These are phyloP conservation scores for Germaria angustata DNA, from an alignment of 2,888 invertebrate species.

Conservation along the genomic window DNA sequence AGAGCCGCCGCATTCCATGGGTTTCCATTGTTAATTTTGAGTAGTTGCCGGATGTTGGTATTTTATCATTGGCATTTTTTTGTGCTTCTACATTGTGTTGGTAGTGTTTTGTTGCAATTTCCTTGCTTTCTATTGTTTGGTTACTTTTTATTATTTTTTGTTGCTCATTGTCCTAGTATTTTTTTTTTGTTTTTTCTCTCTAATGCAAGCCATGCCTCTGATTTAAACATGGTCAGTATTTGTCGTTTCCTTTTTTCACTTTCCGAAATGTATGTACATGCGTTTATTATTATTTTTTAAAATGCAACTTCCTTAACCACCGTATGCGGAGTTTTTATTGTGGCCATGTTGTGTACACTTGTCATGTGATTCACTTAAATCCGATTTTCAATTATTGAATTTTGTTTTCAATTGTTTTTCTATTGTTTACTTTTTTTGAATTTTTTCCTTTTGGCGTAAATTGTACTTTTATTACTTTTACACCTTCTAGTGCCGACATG, in stretches of 20 bases:
- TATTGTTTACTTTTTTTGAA: neutral
- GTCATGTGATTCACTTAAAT: constrained; percentile 71
- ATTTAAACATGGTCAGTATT: constrained; percentile 50
- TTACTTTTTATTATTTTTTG: constrained; percentile 47
- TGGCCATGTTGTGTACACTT: constrained; percentile 56
- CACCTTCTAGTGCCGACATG: constrained; percentile 32
- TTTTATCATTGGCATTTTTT: constrained; percentile 64
- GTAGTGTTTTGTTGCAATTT: constrained; percentile 13
- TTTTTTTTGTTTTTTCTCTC: constrained; percentile 65
- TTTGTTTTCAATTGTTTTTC: constrained; percentile 70
- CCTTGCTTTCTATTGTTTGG: constrained; percentile 6
- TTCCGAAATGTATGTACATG: neutral
- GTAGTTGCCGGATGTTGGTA: constrained; percentile 70
- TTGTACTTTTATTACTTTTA: neutral
- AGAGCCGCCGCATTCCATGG: constrained; percentile 61
- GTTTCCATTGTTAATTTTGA: constrained; percentile 71
- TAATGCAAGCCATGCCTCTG: constrained; percentile 66
- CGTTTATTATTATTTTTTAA: too few species aligned
- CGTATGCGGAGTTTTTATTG: constrained; percentile 44
- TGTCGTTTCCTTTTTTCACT: constrained; percentile 16
- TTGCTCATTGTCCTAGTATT: constrained; percentile 38
- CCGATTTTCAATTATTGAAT: constrained; percentile 77
- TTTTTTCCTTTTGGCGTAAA: neutral
- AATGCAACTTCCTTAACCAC: constrained; percentile 38
- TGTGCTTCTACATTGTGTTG: constrained; percentile 47